phyloP scores from a whole-genome alignment of 1,140 invertebrate species.

The Armadillidium nasatum region DNA sequence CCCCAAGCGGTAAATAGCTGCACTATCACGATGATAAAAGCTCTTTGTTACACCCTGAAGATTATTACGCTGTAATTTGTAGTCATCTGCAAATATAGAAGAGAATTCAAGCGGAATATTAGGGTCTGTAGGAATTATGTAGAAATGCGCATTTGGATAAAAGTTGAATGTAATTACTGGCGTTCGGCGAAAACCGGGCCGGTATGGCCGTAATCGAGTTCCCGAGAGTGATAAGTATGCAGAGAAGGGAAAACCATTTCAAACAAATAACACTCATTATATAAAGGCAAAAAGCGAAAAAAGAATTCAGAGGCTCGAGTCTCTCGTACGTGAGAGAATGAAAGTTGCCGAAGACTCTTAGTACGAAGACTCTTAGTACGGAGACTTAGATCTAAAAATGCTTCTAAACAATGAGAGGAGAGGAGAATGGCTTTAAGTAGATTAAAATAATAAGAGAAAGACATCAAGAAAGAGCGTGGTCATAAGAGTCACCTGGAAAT shows the following conservation, averaged over 20 bases:
- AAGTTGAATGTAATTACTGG: slow-evolving; percentile 1
- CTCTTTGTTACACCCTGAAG: slow-evolving; percentile 8
- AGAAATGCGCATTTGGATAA: slow-evolving; percentile 8
- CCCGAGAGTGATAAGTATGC: not conserved
- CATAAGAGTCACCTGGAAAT: no score
- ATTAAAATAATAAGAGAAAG: not conserved
- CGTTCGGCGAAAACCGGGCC: not conserved
- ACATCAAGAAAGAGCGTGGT: not conserved
- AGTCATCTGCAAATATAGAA: slow-evolving; percentile 1
- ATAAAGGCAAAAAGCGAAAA: not conserved
- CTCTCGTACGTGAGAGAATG: no score
- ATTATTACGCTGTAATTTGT: not conserved
- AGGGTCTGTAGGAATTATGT: slow-evolving; percentile 12
- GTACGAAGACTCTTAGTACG: no score
- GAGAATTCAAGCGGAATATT: not conserved
- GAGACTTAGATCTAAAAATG: no score
- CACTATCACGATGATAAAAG: not conserved
- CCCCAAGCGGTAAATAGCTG: not conserved
- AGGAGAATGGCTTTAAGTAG: not conserved
- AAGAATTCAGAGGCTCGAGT: no score
- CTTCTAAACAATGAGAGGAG: not conserved
- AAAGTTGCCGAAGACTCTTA: no score
- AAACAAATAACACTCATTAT: not conserved
- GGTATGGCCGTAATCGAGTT: not conserved
- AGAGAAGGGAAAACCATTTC: not conserved